phyloP scores from a whole-genome alignment of 2,113 vertebrate genomes.

The Eublepharis macularius region DNA sequence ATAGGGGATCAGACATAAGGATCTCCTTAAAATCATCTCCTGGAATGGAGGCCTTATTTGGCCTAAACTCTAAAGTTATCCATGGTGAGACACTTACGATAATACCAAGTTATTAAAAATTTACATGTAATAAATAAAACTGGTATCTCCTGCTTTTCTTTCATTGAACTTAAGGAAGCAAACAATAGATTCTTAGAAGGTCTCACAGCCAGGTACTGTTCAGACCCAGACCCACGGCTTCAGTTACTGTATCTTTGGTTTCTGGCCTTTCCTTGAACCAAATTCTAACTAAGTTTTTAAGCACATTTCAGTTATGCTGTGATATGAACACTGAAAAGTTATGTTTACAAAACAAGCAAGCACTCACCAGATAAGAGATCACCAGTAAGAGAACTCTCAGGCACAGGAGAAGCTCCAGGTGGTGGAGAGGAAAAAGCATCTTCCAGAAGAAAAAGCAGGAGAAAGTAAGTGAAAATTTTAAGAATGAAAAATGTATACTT shows the following conservation, averaged over 20 bases:
- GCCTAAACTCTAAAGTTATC: neutral
- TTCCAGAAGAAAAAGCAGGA: constrained; percentile 81
- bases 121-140: too few relatives aligned
- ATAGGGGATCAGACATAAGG: neutral
- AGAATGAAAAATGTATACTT: constrained; percentile 42
- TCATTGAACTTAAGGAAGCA: too few relatives aligned
- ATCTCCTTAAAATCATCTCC: neutral
- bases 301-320: neutral
- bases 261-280: too few relatives aligned
- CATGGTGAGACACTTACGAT: neutral
- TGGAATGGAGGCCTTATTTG: neutral
- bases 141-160: too few relatives aligned
- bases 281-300: neutral
- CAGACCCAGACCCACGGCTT: too few relatives aligned
- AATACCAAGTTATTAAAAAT: neutral
- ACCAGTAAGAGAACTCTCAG: constrained; percentile 87
- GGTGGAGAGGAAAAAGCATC: constrained; percentile 95
- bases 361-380: constrained; percentile 97
- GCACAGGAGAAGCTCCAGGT: constrained; percentile 92
- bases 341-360: constrained; percentile 34
- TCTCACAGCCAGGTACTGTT: too few relatives aligned
- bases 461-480: constrained; percentile 62
- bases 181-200: too few relatives aligned
- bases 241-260: too few relatives aligned
- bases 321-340: neutral